Evolutionary conservation across 1,140 invertebrate species (phyloP).

Genomic region (Carcinoscorpius rotundicauda): DNA sequence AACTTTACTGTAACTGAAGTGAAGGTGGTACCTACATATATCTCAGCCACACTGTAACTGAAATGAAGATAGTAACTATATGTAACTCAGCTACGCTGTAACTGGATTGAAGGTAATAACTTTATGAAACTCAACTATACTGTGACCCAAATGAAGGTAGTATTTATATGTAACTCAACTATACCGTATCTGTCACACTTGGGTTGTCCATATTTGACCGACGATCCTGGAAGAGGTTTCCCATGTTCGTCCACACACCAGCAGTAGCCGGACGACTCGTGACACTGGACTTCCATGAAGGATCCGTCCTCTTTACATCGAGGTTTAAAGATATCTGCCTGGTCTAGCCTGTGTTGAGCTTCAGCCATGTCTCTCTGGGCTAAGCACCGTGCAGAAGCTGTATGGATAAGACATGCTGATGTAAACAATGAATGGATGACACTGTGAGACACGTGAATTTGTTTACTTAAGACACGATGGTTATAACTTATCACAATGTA

Average conservation of each 20-base stretch:
- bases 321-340: constrained; percentile 38
- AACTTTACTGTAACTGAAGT: no score
- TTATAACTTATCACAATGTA: no score
- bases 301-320: constrained; percentile 64
- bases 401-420: constrained; percentile 1
- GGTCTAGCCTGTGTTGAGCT: constrained; percentile 20
- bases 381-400: constrained; percentile 12
- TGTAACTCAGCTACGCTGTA: no score
- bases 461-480: no score
- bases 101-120: no score
- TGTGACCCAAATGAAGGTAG: no score
- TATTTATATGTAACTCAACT: no score
- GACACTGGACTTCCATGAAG: constrained; percentile 71
- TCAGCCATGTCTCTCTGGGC: constrained; percentile 17
- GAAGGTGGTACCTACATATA: no score
- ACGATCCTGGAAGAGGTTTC: constrained; percentile 58
- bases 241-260: constrained; percentile 75
- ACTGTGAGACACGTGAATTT: constrained; percentile 2
- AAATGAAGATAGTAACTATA: no score
- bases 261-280: constrained; percentile 56
- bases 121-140: no score
- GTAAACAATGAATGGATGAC: constrained; percentile 11
- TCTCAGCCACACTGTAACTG: no score
- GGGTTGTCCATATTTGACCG: constrained; percentile 34
- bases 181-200: no score